Evolutionary conservation across 2,797 vertebrate genomes (phyloP).

Genomic region (Halcyon chelicuti): DNA sequence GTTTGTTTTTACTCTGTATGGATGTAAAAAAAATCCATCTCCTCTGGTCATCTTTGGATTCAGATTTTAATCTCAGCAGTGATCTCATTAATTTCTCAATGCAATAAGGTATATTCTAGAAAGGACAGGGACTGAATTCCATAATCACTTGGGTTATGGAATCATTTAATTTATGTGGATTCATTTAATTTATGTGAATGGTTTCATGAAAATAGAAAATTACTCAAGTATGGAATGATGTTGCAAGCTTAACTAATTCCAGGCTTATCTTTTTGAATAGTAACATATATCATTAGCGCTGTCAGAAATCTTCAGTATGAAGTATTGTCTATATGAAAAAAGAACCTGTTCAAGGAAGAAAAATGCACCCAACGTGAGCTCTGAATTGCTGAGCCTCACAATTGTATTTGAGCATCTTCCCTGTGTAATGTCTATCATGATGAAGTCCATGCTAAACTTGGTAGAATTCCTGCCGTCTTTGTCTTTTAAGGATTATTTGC

Average conservation of each 20-base stretch:
- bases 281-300: neutral
- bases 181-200: neutral
- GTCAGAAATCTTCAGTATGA: neutral
- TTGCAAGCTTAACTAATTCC: neutral
- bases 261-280: neutral
- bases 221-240: neutral
- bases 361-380: accelerated
- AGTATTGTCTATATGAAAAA: neutral
- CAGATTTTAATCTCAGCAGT: neutral
- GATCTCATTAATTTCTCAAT: neutral
- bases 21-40: neutral
- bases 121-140: neutral
- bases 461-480: neutral
- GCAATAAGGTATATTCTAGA: neutral
- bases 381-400: neutral
- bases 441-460: neutral
- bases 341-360: neutral
- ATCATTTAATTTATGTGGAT: neutral
- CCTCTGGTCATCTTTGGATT: neutral
- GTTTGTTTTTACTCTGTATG: neutral
- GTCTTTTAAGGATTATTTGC: neutral
- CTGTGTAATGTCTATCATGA: neutral
- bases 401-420: neutral
- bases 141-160: neutral
- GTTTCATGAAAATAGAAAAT: neutral